phyloP scores from a whole-genome alignment of 2,888 invertebrate species.

The Acrobasis repandana region DNA sequence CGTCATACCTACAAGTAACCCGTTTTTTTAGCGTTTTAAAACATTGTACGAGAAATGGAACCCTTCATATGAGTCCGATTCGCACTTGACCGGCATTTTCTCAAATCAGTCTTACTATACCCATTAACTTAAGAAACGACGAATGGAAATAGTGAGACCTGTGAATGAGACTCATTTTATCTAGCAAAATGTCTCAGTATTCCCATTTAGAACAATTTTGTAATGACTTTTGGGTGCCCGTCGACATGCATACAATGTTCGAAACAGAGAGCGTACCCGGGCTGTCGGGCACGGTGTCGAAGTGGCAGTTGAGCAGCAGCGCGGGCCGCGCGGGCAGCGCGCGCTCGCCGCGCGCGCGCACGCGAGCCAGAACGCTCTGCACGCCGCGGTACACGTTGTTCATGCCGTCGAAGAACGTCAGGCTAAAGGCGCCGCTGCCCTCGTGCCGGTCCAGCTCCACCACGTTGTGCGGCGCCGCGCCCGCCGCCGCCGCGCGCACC shows the following conservation, averaged over 20 bases:
- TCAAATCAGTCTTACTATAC: no score
- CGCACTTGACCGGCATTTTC: no score
- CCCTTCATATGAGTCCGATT: no score
- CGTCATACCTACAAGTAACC: no score
- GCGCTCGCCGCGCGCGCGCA: slow-evolving; percentile 63
- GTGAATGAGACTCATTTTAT: no score
- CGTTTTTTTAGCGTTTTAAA: no score
- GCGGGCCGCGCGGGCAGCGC: slow-evolving; percentile 65
- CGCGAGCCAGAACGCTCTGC: slow-evolving; percentile 81
- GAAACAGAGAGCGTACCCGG: slow-evolving; percentile 83
- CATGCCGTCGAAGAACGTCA: slow-evolving; percentile 81
- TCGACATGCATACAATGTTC: neutral
- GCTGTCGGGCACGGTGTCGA: slow-evolving; percentile 93
- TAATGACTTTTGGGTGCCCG: no score
- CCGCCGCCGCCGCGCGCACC: slow-evolving; percentile 44
- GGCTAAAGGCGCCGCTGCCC: slow-evolving; percentile 36
- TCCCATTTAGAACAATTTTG: no score
- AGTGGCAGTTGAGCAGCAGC: slow-evolving; percentile 95
- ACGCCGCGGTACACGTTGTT: slow-evolving; percentile 92
- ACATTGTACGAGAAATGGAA: no score
- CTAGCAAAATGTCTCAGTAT: no score
- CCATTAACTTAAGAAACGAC: no score
- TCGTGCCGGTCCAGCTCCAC: slow-evolving; percentile 84
- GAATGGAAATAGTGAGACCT: no score
- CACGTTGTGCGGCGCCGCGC: slow-evolving; percentile 52